A percentile compares a stretch with the other conserved stretches of the same genome.
These are phyloP conservation scores for Lottia scabra DNA, from an alignment of 2,888 invertebrate species.

Conservation along the genomic window DNA sequence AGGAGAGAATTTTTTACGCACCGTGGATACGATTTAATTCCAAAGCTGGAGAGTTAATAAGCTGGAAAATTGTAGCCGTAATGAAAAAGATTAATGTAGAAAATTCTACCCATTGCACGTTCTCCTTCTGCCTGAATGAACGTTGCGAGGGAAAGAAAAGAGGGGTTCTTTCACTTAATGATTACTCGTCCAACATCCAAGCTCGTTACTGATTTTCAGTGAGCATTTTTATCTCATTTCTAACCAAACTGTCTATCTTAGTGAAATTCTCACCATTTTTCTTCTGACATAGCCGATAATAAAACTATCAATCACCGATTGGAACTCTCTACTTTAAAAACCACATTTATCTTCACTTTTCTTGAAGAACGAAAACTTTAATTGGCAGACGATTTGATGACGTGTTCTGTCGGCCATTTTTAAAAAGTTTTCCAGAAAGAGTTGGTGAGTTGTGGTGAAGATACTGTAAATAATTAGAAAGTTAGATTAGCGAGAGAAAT, in stretches of 20 bases:
- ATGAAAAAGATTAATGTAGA: constrained; percentile 44
- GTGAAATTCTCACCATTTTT: constrained; percentile 27
- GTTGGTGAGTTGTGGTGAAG: constrained; percentile 12
- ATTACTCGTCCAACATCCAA: constrained; percentile 24
- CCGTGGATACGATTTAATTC: constrained; percentile 41
- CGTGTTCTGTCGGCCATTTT: constrained; percentile 13
- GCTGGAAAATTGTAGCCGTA: constrained; percentile 37
- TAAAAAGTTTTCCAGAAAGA: constrained; percentile 2
- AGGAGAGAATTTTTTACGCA: constrained; percentile 33
- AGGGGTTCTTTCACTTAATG: constrained; percentile 19
- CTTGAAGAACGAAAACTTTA: constrained; percentile 9
- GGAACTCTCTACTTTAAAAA: constrained; percentile 17
- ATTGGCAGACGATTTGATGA: constrained; percentile 28
- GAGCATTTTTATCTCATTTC: constrained; percentile 15
- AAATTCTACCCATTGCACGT: constrained; percentile 32
- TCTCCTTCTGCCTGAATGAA: constrained; percentile 27
- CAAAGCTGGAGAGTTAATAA: constrained; percentile 35
- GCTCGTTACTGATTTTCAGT: constrained; percentile 24
- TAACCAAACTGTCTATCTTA: constrained; percentile 27
- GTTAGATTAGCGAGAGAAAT: constrained; percentile 19
- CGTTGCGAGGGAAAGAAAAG: constrained; percentile 22
- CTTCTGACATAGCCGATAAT: constrained; percentile 34
- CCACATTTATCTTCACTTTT: constrained; percentile 26
- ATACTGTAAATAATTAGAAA: constrained; percentile 26
- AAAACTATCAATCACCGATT: constrained; percentile 29